Conservation (phyloP, 2,888 invertebrate genomes). For the Dilophus febrilis region DNA sequence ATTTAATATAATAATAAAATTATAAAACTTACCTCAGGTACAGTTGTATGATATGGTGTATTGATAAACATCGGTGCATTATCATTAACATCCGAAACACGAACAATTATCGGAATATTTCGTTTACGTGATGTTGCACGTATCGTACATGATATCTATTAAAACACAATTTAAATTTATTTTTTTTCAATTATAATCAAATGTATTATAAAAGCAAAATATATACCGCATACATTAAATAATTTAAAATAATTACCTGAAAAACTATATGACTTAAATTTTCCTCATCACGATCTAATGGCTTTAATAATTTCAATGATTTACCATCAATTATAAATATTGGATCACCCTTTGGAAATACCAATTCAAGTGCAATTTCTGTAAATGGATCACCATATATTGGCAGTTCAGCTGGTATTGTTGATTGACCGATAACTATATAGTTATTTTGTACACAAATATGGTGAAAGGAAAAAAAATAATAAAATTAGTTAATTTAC, state of each 20-base stretch:
- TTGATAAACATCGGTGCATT: slow-evolving; percentile 73
- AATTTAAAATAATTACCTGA: slow-evolving; percentile 45
- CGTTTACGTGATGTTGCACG: slow-evolving; percentile 62
- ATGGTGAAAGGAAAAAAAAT: too few species aligned
- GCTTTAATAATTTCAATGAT: slow-evolving; percentile 56
- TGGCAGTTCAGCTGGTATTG: slow-evolving; percentile 62
- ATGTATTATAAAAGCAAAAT: too few species aligned
- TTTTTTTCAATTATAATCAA: too few species aligned
- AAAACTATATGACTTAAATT: slow-evolving; percentile 77
- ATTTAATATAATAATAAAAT: too few species aligned
- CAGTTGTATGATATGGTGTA: slow-evolving; percentile 65
- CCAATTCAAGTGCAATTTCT: slow-evolving; percentile 58
- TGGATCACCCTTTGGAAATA: slow-evolving; percentile 63
- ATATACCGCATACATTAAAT: too few species aligned
- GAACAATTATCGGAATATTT: slow-evolving; percentile 73
- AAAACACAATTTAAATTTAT: slow-evolving; percentile 19
- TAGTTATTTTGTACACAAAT: too few species aligned
- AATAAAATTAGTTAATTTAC: too few species aligned
- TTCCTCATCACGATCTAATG: slow-evolving; percentile 70
- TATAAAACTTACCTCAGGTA: slow-evolving; percentile 57
- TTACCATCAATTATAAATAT: slow-evolving; percentile 71
- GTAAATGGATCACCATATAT: slow-evolving; percentile 67
- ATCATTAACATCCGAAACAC: slow-evolving; percentile 82
- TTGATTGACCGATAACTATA: slow-evolving; percentile 69
- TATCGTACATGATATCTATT: slow-evolving; percentile 67